Conservation (phyloP, 2,113 vertebrate genomes). For the Melanocharis versteri region DNA sequence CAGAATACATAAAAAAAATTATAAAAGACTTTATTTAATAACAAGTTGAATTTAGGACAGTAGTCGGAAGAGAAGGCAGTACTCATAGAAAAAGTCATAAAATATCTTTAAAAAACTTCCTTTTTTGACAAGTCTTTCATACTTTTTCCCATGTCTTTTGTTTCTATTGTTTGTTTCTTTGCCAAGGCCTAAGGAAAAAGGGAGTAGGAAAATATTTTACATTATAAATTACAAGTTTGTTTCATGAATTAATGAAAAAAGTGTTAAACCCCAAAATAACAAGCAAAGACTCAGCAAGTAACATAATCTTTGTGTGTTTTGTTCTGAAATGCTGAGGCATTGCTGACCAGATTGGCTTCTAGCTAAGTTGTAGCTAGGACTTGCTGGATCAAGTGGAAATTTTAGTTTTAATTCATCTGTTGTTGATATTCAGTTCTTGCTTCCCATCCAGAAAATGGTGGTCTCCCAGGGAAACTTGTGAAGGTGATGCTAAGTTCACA, state of each 20-base stretch:
- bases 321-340: background rate
- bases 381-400: background rate
- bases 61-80: background rate
- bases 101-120: background rate
- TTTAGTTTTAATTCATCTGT: background rate
- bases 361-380: background rate
- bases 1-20: background rate
- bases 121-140: background rate
- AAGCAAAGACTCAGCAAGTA: background rate
- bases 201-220: background rate
- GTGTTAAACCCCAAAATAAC: background rate
- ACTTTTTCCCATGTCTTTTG: background rate
- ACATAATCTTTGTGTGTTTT: background rate
- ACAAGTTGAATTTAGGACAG: background rate
- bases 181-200: background rate
- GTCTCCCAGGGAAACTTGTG: background rate
- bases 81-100: background rate
- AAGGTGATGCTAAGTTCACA: conserved; percentile 24
- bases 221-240: background rate
- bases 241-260: background rate
- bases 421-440: background rate
- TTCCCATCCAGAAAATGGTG: background rate
- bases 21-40: background rate
- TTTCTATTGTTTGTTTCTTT: background rate
- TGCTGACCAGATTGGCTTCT: background rate